Conservation (phyloP, 2,113 vertebrate genomes). For the Phainopepla nitens region DNA sequence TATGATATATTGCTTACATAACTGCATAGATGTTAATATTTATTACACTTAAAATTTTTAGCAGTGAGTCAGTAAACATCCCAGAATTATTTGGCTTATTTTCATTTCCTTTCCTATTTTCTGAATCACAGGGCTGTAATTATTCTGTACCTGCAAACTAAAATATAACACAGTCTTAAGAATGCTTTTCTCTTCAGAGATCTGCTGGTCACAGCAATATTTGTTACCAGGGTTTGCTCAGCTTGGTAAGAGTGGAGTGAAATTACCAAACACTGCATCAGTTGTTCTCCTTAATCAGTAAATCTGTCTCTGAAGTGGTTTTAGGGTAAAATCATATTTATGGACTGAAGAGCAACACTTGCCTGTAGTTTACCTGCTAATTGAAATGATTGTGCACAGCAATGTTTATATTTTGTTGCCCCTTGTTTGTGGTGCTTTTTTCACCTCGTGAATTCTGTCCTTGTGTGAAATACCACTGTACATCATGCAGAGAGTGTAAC, state of each 20-base stretch:
- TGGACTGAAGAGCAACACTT: neutral
- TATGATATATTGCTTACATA: neutral
- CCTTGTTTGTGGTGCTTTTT: neutral
- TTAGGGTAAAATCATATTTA: neutral
- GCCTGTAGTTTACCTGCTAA: neutral
- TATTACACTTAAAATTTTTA: neutral
- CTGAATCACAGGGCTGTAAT: neutral
- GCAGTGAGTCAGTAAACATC: neutral
- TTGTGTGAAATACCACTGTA: neutral
- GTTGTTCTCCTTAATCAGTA: neutral
- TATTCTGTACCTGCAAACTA: neutral
- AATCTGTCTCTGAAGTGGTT: neutral
- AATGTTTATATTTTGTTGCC: neutral
- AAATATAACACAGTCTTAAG: neutral
- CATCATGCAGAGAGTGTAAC: neutral
- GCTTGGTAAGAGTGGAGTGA: neutral
- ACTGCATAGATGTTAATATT: neutral
- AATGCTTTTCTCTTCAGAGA: neutral
- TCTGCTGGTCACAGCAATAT: neutral
- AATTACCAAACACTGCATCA: neutral
- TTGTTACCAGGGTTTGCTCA: neutral
- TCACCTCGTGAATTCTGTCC: neutral
- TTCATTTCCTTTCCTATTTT: neutral
- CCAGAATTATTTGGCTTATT: neutral
- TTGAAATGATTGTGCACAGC: neutral